Percentiles rank a stretch among this genome's conserved stretches.
Evolutionary conservation across 2,113 vertebrate species (phyloP).

Genomic region (Pavo muticus): DNA sequence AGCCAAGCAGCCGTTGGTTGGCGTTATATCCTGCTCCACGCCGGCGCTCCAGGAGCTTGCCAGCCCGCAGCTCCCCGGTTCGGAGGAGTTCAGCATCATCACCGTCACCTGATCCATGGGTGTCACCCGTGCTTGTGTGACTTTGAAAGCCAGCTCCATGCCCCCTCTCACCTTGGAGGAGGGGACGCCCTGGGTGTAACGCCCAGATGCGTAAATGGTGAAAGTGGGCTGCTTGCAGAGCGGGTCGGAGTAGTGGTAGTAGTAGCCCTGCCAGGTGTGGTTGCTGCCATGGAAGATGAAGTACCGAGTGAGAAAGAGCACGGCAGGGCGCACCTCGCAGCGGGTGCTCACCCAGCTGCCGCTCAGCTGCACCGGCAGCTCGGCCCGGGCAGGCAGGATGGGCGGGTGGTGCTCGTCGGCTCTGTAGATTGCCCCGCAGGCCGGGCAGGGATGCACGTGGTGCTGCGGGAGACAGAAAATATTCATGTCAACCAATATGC

Average conservation of each 20-base stretch:
- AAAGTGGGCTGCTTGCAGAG: conserved; percentile 86
- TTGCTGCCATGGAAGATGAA: conserved; percentile 82
- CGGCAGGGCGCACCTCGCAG: conserved; percentile 86
- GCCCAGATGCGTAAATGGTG: conserved; percentile 84
- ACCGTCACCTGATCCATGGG: conserved; percentile 79
- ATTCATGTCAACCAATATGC: background rate
- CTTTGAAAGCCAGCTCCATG: conserved; percentile 87
- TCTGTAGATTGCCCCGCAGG: conserved; percentile 83
- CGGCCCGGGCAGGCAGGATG: conserved; percentile 60
- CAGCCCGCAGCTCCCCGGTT: conserved; percentile 82
- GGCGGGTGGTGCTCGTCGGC: conserved; percentile 85
- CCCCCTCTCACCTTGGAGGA: conserved; percentile 80
- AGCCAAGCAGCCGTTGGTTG: conserved; percentile 84
- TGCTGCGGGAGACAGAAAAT: conserved; percentile 77
- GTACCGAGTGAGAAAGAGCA: conserved; percentile 90
- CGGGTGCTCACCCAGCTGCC: conserved; percentile 87
- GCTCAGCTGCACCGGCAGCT: conserved; percentile 72
- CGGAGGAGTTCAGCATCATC: conserved; percentile 81
- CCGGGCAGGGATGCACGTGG: conserved; percentile 86
- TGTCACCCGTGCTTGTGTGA: conserved; percentile 81
- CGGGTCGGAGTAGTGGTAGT: conserved; percentile 88
- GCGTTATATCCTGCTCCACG: conserved; percentile 85
- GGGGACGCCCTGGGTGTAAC: conserved; percentile 80
- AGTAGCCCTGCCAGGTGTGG: conserved; percentile 87
- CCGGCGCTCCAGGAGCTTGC: conserved; percentile 80